phyloP scores from a whole-genome alignment of 1,140 invertebrate species.

The Ridgeia piscesae region DNA sequence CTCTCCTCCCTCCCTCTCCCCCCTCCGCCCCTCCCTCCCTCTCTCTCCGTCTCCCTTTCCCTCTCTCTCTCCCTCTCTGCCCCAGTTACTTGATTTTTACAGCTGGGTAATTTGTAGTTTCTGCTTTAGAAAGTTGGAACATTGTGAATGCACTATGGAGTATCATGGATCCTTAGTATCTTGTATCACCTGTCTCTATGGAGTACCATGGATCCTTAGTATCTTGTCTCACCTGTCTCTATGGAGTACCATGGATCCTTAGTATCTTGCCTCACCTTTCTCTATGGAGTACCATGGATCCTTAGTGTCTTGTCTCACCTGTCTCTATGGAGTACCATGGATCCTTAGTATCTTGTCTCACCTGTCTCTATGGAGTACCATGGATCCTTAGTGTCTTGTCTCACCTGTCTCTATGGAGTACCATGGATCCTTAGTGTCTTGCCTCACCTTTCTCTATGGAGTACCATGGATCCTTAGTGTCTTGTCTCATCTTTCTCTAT shows the following conservation, averaged over 20 bases:
- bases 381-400: background rate
- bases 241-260: background rate
- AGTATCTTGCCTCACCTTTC: background rate
- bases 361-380: background rate
- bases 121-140: no score
- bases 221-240: background rate
- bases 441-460: background rate
- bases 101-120: no score
- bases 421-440: background rate
- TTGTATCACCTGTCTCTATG: background rate
- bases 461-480: background rate
- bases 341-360: background rate
- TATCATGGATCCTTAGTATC: background rate
- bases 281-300: background rate
- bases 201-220: background rate
- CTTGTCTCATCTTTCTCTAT: background rate
- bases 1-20: no score
- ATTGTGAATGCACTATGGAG: background rate
- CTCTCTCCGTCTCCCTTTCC: no score
- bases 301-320: background rate
- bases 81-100: no score
- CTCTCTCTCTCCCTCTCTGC: no score
- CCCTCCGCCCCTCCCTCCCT: no score
- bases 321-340: background rate
- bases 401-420: background rate